These are phyloP conservation scores for Tinamus major DNA, from an alignment of 2,797 vertebrate species.

Conservation along the genomic window DNA sequence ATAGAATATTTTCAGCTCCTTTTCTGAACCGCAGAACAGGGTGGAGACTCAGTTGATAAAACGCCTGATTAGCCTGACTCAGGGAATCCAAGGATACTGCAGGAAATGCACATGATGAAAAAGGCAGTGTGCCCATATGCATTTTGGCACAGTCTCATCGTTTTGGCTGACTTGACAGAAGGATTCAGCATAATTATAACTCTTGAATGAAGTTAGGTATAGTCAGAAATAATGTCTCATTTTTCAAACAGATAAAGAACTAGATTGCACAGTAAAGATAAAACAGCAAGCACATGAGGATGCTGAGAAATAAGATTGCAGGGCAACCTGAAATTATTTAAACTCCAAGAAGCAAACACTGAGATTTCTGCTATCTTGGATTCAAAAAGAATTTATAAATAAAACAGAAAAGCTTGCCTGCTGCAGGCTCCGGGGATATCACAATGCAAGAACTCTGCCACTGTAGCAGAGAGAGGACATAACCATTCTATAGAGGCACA, in stretches of 20 bases:
- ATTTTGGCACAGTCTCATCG: neutral
- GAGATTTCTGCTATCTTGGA: constrained; percentile 25
- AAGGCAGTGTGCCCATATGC: neutral
- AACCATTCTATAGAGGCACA: constrained; percentile 39
- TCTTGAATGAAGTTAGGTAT: neutral
- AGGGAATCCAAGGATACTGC: neutral
- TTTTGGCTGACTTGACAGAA: neutral
- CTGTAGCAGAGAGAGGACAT: neutral
- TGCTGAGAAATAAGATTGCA: neutral
- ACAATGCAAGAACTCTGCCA: neutral
- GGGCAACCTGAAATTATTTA: neutral
- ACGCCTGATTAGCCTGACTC: constrained; percentile 42
- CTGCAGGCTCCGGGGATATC: constrained; percentile 17
- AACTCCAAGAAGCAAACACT: constrained; percentile 30
- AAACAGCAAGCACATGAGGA: constrained; percentile 1
- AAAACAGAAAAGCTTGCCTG: constrained; percentile 4
- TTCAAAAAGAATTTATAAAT: constrained; percentile 42
- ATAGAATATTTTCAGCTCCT: neutral
- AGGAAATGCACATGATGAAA: neutral
- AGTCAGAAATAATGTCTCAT: neutral
- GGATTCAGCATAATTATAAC: neutral
- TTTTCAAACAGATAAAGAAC: neutral
- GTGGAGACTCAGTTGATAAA: constrained; percentile 21
- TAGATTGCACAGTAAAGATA: neutral
- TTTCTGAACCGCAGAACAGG: constrained; percentile 6